These are phyloP conservation scores for Parazoanthus atlanticus DNA, from an alignment of 92 coral and sea anemone genomes.

Conservation along the genomic window DNA sequence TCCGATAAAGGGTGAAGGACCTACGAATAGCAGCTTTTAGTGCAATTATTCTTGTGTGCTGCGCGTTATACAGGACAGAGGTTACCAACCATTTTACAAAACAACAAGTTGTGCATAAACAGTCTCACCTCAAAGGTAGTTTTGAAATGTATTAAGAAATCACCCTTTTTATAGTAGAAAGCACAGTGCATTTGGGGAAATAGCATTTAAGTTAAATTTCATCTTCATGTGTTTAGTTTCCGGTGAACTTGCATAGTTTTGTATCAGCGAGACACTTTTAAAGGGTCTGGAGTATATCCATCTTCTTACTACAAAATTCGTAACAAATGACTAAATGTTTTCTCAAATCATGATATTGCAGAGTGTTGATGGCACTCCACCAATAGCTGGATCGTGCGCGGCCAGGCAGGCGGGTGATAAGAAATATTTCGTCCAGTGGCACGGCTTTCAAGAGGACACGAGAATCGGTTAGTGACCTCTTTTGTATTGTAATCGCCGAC, in stretches of 20 bases:
- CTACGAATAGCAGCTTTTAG: no score
- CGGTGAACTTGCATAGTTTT: neutral
- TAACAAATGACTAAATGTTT: neutral
- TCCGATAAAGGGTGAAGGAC: no score
- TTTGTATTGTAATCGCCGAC: neutral
- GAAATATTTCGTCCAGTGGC: conserved; percentile 94
- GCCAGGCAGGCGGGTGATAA: conserved; percentile 89
- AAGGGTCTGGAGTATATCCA: neutral
- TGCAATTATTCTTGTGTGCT: no score
- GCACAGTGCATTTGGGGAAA: neutral
- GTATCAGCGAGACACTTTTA: neutral
- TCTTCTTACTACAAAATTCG: neutral
- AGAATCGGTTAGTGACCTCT: conserved; percentile 9
- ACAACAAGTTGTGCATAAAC: no score
- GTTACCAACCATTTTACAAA: no score
- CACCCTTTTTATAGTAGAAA: no score
- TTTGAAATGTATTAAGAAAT: no score
- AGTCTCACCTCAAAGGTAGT: no score
- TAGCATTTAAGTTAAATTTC: neutral
- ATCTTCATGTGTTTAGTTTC: neutral
- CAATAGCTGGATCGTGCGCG: conserved; percentile 76
- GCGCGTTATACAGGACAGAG: no score
- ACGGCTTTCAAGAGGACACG: conserved; percentile 51
- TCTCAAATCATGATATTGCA: neutral
- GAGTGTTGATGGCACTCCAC: conserved; percentile 83